Evolutionary conservation across 2,113 vertebrate species (phyloP), one percentile per base, ranked within the genome.

Genomic region (Delphinus delphis): DNA sequence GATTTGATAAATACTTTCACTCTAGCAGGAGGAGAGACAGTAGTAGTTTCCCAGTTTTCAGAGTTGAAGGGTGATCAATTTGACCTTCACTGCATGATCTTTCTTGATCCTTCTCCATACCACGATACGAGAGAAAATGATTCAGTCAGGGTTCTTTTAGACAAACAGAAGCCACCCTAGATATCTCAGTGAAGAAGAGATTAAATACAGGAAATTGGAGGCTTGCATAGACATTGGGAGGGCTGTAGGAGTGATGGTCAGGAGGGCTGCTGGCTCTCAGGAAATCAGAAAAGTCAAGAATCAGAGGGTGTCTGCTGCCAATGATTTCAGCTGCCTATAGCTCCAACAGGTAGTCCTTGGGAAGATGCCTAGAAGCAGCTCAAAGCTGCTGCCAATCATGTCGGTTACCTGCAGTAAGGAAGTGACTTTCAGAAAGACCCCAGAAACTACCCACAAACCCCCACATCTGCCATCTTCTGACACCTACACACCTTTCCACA

Each of bases 1-100:
- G 65, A 84, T 73, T 84, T 82, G 23, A 93, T 85, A 68, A 95
- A 58, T 47, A 89, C 79, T 92, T 97, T 58, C 73, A 65, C 60
- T 74, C 8, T 33, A 63, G 14, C 36, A 79, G 50, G 20, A 44
- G 58, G 92, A 74, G n/a, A 91, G n/a, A 74, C 8, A 63, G 36
- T 14, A 17, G 26, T 15, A 21, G 41, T 18, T n/a, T 95, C 36
- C 50, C 38, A 58, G 70, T 96, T 74, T 44, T 88, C 73, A 71
- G 60, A 86, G 18, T 13, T 85, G 38, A 93, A 71, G 36, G 36
- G 71, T 85, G 53, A 68, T 53, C 53, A 58, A 63, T 81, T 60
- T 93, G 68, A 10, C 60, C 26, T 58, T 47, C 65, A 67, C 33
- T 28, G 2, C 36, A 38, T n/a, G 14, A 63, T 68, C 26, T 65